These are phyloP conservation scores for Hypselothyrea guttata DNA, from an alignment of 2,888 invertebrate species.

Conservation along the genomic window DNA sequence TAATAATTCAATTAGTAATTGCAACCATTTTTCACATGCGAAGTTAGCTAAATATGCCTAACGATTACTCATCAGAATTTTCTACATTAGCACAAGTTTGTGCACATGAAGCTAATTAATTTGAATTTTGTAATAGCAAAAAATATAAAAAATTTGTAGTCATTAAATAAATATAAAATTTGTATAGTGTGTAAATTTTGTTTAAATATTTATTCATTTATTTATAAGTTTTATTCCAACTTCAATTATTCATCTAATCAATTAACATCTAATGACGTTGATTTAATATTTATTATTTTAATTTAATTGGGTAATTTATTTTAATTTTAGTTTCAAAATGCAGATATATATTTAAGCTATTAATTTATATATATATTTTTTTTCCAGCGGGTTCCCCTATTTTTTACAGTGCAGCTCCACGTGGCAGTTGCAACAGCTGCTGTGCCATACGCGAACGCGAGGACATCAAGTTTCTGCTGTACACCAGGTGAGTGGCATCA, in stretches of 20 bases:
- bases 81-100: no score
- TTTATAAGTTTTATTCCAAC: slow-evolving; percentile 5
- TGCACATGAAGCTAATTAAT: no score
- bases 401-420: slow-evolving; percentile 86
- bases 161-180: no score
- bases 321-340: background rate
- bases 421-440: slow-evolving; percentile 87
- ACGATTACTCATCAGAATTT: no score
- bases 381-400: slow-evolving; percentile 86
- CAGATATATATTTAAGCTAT: no score
- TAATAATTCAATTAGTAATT: slow-evolving; percentile 65
- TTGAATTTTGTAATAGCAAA: no score
- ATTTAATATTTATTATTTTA: background rate
- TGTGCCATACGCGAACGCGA: slow-evolving; percentile 86
- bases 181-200: no score
- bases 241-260: slow-evolving; percentile 1
- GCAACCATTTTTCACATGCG: slow-evolving; percentile 33
- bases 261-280: no score
- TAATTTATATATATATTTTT: background rate
- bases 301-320: slow-evolving; percentile 1
- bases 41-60: slow-evolving; percentile 18
- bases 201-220: no score
- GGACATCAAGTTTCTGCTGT: slow-evolving; percentile 88
- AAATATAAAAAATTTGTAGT: no score
- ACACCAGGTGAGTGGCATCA: slow-evolving; percentile 84